Base-by-base conservation (phyloP, 2,113 vertebrate genomes). In the Phrynocephalus versicolor region DNA sequence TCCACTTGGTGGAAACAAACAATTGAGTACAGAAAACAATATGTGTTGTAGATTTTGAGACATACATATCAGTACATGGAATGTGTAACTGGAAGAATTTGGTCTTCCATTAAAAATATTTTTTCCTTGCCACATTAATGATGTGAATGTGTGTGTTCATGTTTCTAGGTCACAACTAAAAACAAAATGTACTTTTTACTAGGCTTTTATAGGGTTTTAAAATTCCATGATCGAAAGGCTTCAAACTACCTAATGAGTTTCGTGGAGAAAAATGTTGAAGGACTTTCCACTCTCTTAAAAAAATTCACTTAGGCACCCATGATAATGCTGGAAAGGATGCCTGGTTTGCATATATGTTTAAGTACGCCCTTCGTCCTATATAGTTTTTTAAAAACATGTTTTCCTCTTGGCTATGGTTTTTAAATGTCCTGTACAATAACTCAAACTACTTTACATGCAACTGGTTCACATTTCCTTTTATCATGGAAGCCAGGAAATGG, bases 111-210 rank as follows among this genome's bases (percentile, higher is more conserved):
- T 69, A 33, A 19, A 67, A 72, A 69, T 39, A 27, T 12, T 30
- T 78, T 82, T 87, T 82, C 64, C 69, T 81, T 88, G 80, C 51
- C n/a, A 81, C 85, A 76, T 85, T 85, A 79, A 74, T 67, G 78
- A 73, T 82, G 80, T 84, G 13, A 77, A 87, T 85, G 57, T 19
- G 1, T n/a, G 18, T 23, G 19, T 79, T 85, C 76, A 39, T 45
- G 80, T 57, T 89, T 89, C 80, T 87, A 88, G 85, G 79, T 67
- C 70, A 45, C 16, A 67, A 81, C 39, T 81, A 25, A 74, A 86
- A 81, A 86, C 85, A 37, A 81, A 74, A n/a, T 77, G 62, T 81
- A 76, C 79, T 86, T 81, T 90, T 88, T 41, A 67, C 67, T 85
- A 18, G 12, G 13, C 14, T 76, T 79, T 25, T 74, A 18, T 81